phyloP scores from a whole-genome alignment of 2,113 vertebrate species.

The Esox niger region DNA sequence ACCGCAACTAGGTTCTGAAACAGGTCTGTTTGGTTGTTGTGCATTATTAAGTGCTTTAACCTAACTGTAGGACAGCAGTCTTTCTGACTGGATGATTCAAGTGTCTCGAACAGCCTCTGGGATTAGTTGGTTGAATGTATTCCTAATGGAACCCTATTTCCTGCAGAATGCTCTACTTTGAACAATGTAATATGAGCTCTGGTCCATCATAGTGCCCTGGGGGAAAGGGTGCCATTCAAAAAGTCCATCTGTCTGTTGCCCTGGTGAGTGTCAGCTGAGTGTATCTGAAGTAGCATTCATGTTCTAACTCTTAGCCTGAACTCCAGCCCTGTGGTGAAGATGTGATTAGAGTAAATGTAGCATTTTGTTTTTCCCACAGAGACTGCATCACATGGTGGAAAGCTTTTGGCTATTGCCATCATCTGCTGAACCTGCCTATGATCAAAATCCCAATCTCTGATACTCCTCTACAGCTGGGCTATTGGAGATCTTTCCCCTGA shows the following conservation, averaged over 20 bases:
- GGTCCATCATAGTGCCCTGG: no score
- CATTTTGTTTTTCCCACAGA: constrained; percentile 24
- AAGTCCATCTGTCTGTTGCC: background rate
- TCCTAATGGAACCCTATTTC: no score
- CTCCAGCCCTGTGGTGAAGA: constrained; percentile 40
- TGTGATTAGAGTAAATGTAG: constrained; percentile 39
- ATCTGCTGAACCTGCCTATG: background rate
- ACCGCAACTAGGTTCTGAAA: background rate
- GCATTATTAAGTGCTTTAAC: background rate
- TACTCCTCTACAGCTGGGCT: background rate
- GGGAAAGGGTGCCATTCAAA: background rate
- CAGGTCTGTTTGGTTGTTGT: background rate
- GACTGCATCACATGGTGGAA: constrained; percentile 42
- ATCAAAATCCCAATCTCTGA: background rate
- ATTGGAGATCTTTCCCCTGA: constrained; percentile 15
- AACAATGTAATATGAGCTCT: no score
- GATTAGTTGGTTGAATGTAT: constrained; percentile 29
- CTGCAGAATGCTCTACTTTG: background rate
- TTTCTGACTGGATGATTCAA: background rate
- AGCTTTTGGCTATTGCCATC: constrained; percentile 22
- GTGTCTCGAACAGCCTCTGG: constrained; percentile 21
- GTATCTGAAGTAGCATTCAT: constrained; percentile 6
- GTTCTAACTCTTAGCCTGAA: constrained; percentile 7
- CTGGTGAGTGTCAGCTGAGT: constrained; percentile 51
- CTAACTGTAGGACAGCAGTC: background rate